Evolutionary conservation across 2,888 invertebrate species (phyloP).

Genomic region (Proisotoma minuta): DNA sequence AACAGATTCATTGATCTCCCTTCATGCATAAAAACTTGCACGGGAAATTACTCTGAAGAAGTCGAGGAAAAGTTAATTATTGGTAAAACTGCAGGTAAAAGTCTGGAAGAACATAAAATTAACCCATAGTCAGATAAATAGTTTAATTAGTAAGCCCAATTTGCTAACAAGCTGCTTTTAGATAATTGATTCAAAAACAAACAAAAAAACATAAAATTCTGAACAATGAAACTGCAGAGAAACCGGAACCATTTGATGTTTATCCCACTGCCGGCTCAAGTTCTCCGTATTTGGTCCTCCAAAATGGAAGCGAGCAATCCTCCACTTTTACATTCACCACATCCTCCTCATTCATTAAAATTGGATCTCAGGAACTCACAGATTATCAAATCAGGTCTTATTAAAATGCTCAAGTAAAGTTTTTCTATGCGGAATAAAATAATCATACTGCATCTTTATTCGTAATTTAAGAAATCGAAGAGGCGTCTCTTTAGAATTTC

Average conservation of each 20-base stretch:
- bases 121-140: too few relatives aligned
- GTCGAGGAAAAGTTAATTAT: too few relatives aligned
- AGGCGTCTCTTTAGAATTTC: conserved; percentile 72
- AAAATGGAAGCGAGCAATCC: conserved; percentile 74
- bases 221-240: conserved; percentile 4
- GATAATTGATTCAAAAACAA: not conserved
- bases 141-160: too few relatives aligned
- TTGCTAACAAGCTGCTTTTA: too few relatives aligned
- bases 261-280: not conserved
- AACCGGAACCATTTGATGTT: not conserved
- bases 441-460: not conserved
- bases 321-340: conserved; percentile 88
- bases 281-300: conserved; percentile 64
- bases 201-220: not conserved
- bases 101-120: too few relatives aligned
- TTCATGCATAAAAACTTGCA: conserved; percentile 35
- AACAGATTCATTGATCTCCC: conserved; percentile 32
- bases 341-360: conserved; percentile 82
- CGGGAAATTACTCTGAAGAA: conserved; percentile 20
- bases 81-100: too few relatives aligned
- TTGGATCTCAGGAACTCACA: conserved; percentile 84
- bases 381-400: conserved; percentile 85
- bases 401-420: too few relatives aligned
- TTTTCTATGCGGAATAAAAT: not conserved
- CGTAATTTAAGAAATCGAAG: conserved; percentile 31